Percentiles rank a stretch among this genome's conserved stretches.
These are phyloP conservation scores for Pomacea maculata DNA, from an alignment of 1,140 invertebrate species.

Conservation along the genomic window DNA sequence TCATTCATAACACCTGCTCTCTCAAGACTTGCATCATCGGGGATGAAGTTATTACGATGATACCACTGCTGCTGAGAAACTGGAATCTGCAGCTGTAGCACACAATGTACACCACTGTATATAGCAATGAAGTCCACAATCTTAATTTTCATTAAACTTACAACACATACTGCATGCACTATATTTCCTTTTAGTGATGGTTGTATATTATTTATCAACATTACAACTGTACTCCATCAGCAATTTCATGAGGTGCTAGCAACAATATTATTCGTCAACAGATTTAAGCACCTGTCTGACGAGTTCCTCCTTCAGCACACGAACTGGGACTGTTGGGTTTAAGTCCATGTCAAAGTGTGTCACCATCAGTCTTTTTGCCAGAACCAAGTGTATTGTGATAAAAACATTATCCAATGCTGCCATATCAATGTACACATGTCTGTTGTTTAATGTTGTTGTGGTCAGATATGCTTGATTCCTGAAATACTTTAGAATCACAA, in stretches of 20 bases:
- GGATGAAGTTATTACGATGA: neutral
- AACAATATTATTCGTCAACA: neutral
- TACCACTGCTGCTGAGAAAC: constrained; percentile 18
- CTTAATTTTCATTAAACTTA: too few species aligned
- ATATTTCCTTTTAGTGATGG: too few species aligned
- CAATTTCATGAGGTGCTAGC: neutral
- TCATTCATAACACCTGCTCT: neutral
- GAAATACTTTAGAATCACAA: too few species aligned
- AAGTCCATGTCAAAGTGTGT: constrained; percentile 18
- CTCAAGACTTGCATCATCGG: neutral
- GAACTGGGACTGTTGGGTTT: constrained; percentile 10
- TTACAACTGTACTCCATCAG: neutral
- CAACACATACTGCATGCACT: too few species aligned
- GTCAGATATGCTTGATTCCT: too few species aligned
- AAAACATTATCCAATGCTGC: constrained; percentile 8
- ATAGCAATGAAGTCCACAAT: neutral
- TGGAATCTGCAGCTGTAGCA: constrained; percentile 1
- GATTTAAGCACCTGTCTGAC: constrained; percentile 1
- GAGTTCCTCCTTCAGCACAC: constrained; percentile 8
- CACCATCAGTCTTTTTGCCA: constrained; percentile 8
- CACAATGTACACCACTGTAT: neutral
- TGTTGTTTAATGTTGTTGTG: neutral
- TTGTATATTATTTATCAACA: neutral
- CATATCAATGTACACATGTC: neutral
- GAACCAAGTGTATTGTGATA: constrained; percentile 7